Evolutionary conservation across 2,797 vertebrate species (phyloP).

Genomic region (Margarornis squamiger): DNA sequence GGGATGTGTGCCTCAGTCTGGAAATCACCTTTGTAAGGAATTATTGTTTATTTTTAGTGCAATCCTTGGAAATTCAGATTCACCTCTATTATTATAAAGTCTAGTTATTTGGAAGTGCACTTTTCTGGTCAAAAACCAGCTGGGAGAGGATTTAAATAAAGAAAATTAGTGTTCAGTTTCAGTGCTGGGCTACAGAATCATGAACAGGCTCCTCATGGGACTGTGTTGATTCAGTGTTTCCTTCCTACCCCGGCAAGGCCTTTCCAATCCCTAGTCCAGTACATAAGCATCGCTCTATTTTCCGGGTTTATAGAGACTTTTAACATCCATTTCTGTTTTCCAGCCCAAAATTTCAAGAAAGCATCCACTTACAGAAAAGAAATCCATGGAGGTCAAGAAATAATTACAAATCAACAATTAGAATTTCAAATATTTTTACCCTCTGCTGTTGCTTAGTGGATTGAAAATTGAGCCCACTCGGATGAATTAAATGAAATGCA

Average conservation of each 20-base stretch:
- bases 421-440: conserved; percentile 14
- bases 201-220: neutral
- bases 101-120: neutral
- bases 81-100: neutral
- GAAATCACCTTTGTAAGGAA: neutral
- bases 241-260: neutral
- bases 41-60: neutral
- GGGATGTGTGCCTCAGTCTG: neutral
- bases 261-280: neutral
- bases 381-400: neutral
- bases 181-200: neutral
- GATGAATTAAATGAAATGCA: neutral
- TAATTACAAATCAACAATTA: conserved; percentile 1
- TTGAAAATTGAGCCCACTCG: neutral
- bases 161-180: neutral
- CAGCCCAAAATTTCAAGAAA: neutral
- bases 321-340: neutral
- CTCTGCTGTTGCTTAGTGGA: neutral
- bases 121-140: neutral
- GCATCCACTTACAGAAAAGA: neutral
- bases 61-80: neutral
- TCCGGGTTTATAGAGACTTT: neutral
- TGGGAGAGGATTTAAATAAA: neutral
- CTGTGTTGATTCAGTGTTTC: neutral
- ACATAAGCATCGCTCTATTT: neutral